Evolutionary conservation across 2,113 vertebrate genomes (phyloP), one percentile per base, ranked within the genome.

Genomic region (Cairina moschata): DNA sequence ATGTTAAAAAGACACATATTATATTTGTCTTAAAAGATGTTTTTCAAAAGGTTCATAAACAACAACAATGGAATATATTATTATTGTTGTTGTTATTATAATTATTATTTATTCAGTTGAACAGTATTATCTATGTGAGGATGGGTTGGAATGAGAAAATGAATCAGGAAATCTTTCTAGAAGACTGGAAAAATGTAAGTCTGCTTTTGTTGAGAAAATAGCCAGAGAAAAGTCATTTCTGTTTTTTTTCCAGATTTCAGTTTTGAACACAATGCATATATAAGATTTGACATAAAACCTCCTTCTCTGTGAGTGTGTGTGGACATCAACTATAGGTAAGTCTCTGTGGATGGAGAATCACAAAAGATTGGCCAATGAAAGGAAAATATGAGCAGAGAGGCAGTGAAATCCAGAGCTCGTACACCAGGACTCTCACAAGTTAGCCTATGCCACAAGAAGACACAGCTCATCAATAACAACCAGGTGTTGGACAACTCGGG

Each of bases 361-460:
- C 38, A 60, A 18, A 56, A 69, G 16, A 69, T 23, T 23, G 40
- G 23, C 28, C 29, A n/a, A 78, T 42, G 32, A 67, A 20, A 52
- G 13, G 23, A 79, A 75, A 66, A 28, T 32, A 50, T 21, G 20
- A 34, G 15, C 31, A 48, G 36, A 65, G n/a, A 62, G 9, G 0
- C 26, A 78, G 28, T 1, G 2, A 50, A 78, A 89, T 18, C 26
- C n/a, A 32, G 66, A 65, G 74, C 18, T 6, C 28, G 63, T 20
- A 74, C 31, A 42, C 1, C n/a, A 21, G 18, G 56, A 58, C 15
- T 17, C 0, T 26, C 14, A 9, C 3, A 12, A 42, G 31, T 6
- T 0, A 6, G 32, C 42, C 25, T 54, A 48, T 0, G 3, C 4
- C 54, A 46, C 21, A 10, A 3, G 23, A 54, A 32, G 12, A 46